These are phyloP conservation scores for Epistrophe grossulariae DNA, from an alignment of 2,888 invertebrate species.

Conservation along the genomic window DNA sequence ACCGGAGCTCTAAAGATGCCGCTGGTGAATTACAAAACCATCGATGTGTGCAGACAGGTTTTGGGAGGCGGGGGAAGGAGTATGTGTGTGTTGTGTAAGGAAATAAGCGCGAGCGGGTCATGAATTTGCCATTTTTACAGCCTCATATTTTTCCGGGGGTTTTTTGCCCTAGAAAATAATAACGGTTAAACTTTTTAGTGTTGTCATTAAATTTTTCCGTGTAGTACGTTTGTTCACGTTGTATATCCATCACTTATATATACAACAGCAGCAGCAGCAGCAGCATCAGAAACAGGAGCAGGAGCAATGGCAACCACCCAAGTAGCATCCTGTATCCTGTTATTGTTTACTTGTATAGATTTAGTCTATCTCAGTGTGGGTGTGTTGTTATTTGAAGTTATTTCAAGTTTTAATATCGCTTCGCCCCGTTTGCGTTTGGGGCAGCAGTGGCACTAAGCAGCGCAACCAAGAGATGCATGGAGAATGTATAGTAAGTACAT, in stretches of 20 bases:
- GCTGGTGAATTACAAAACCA: conserved; percentile 62
- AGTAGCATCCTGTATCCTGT: conserved; percentile 70
- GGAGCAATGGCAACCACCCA: neutral
- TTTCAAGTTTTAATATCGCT: conserved; percentile 82
- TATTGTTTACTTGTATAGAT: conserved; percentile 65
- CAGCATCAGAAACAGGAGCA: neutral
- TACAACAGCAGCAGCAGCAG: conserved; percentile 16
- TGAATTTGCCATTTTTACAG: conserved; percentile 84
- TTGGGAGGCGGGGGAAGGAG: conserved; percentile 10
- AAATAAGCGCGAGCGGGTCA: conserved; percentile 80
- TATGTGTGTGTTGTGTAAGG: conserved; percentile 52
- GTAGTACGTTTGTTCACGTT: conserved; percentile 79
- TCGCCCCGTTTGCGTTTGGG: conserved; percentile 68
- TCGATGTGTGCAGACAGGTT: conserved; percentile 68
- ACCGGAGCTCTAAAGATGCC: conserved; percentile 58
- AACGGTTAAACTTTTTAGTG: conserved; percentile 84
- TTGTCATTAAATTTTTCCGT: conserved; percentile 84
- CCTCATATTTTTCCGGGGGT: conserved; percentile 82
- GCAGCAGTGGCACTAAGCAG: conserved; percentile 38
- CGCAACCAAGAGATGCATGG: conserved; percentile 68
- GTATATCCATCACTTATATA: conserved; percentile 67
- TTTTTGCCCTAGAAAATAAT: conserved; percentile 83
- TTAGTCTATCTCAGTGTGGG: conserved; percentile 38
- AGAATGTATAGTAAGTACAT: conserved; percentile 21
- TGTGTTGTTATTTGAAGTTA: conserved; percentile 77